Percentiles rank a stretch among this genome's conserved stretches.
Conservation (phyloP, 2,113 vertebrate genomes). For the Dicaeum eximium region DNA sequence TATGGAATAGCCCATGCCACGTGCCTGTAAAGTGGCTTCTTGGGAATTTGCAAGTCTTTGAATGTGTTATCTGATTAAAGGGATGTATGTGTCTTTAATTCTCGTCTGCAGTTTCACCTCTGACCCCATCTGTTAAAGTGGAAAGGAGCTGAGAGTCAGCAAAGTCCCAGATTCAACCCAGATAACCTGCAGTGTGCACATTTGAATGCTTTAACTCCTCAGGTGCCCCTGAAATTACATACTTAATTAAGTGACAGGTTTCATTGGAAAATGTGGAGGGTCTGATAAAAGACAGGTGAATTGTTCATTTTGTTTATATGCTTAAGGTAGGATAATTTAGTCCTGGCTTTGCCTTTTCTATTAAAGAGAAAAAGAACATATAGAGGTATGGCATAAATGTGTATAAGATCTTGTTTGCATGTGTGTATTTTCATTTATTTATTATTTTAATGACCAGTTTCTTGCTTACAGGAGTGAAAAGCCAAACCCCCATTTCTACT, state of each 20-base stretch:
- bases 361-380: not conserved
- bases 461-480: not conserved
- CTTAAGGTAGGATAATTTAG: not conserved
- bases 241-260: not conserved
- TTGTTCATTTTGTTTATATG: not conserved
- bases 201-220: constrained; percentile 4
- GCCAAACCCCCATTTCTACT: not conserved
- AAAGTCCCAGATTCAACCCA: constrained; percentile 56
- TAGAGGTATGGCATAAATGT: not conserved
- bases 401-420: not conserved
- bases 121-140: constrained; percentile 65
- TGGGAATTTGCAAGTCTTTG: constrained; percentile 74
- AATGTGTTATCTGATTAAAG: constrained; percentile 76
- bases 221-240: not conserved
- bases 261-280: not conserved
- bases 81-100: constrained; percentile 69
- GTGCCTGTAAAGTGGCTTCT: constrained; percentile 70
- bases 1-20: constrained; percentile 36
- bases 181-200: constrained; percentile 20
- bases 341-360: not conserved
- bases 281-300: not conserved
- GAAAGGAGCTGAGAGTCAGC: constrained; percentile 61
- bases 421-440: not conserved
- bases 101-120: constrained; percentile 66
- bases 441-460: not conserved